phyloP scores from a whole-genome alignment of 2,888 invertebrate genomes.

The Cinara cedri region DNA sequence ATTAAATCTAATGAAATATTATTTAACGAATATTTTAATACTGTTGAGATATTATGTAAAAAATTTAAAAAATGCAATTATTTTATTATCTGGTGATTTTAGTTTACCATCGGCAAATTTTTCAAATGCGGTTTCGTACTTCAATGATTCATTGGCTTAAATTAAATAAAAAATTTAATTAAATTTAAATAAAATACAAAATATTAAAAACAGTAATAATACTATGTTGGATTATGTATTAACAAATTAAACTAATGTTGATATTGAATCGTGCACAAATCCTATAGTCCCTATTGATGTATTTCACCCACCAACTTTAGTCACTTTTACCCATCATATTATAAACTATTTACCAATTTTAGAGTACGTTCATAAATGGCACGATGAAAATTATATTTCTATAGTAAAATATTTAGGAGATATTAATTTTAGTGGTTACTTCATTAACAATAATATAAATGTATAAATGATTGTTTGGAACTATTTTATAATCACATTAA shows the following conservation, averaged over 20 bases:
- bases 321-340: background rate
- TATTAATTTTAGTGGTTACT: constrained; percentile 4
- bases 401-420: constrained; percentile 13
- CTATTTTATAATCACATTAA: constrained; percentile 2
- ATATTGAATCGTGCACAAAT: too few species aligned
- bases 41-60: background rate
- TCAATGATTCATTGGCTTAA: too few species aligned
- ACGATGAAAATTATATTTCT: background rate
- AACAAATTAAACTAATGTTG: too few species aligned
- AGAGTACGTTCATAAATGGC: constrained; percentile 12
- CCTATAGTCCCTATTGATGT: too few species aligned
- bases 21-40: constrained; percentile 2
- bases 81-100: too few species aligned
- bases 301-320: too few species aligned
- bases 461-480: too few species aligned
- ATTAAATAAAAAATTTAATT: too few species aligned
- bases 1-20: constrained; percentile 21
- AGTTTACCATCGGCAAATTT: too few species aligned
- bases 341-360: background rate
- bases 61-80: background rate
- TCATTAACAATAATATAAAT: constrained; percentile 14
- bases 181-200: too few species aligned
- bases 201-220: background rate
- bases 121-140: too few species aligned
- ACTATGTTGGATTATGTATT: background rate